Evolutionary conservation across 2,888 invertebrate genomes (phyloP).

Genomic region (Lepidocyrtinus sp.): DNA sequence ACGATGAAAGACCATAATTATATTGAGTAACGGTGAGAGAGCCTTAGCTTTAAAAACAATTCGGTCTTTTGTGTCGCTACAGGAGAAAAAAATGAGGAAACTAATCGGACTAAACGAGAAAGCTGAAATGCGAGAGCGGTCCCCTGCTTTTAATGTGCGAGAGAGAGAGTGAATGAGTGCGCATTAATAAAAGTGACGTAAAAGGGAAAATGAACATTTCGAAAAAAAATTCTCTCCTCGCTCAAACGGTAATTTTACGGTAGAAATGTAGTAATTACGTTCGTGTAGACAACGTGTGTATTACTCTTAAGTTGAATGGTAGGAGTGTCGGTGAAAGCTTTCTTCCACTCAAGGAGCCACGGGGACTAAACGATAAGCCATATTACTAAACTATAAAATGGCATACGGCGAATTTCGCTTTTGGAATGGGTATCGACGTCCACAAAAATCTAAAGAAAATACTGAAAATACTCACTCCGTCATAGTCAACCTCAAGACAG

Average conservation of each 20-base stretch:
- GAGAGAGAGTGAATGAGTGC: too few relatives aligned
- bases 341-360: neutral
- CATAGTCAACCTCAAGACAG: conserved; percentile 2
- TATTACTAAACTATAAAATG: neutral
- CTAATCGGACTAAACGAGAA: conserved; percentile 3
- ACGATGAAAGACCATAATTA: conserved; percentile 40
- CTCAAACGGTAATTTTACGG: too few relatives aligned
- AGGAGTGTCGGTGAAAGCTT: neutral
- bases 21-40: too few relatives aligned
- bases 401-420: neutral
- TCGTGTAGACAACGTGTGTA: conserved; percentile 27
- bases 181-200: neutral
- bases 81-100: neutral
- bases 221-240: too few relatives aligned
- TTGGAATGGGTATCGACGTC: too few relatives aligned
- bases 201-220: too few relatives aligned
- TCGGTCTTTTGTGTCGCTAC: too few relatives aligned
- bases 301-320: too few relatives aligned
- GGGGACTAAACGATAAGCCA: too few relatives aligned
- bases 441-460: too few relatives aligned
- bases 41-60: too few relatives aligned
- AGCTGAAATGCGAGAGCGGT: neutral
- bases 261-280: conserved; percentile 42
- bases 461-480: conserved; percentile 11
- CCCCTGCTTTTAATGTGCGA: too few relatives aligned